A percentile compares a stretch with the other conserved stretches of the same genome.
Evolutionary conservation across 2,797 vertebrate species (phyloP).

Genomic region (Pangasius djambal): DNA sequence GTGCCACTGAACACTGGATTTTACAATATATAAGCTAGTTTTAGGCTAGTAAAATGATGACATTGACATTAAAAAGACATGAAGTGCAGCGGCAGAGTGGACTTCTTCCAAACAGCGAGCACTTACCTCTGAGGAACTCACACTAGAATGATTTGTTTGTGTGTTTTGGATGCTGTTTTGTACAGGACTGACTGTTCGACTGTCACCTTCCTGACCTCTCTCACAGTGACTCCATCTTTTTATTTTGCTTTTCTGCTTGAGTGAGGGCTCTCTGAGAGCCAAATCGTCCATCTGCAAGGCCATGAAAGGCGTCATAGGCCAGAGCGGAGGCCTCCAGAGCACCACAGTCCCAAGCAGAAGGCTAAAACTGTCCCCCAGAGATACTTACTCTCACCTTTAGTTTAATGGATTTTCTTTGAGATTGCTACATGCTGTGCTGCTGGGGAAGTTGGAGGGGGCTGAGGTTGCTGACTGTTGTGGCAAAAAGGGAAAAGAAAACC

Average conservation of each 20-base stretch:
- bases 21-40: neutral
- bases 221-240: conserved; percentile 57
- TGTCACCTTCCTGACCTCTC: conserved; percentile 79
- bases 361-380: conserved; percentile 52
- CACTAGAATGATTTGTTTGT: conserved; percentile 68
- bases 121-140: conserved; percentile 90
- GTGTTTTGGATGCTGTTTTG: conserved; percentile 50
- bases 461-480: conserved; percentile 48
- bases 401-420: conserved; percentile 68
- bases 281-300: conserved; percentile 13
- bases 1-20: neutral
- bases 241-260: conserved; percentile 72
- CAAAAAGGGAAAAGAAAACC: conserved; percentile 52
- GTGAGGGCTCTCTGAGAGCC: conserved; percentile 49
- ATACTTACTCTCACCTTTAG: conserved; percentile 73
- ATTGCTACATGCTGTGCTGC: conserved; percentile 56
- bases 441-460: conserved; percentile 47
- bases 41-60: neutral
- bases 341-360: conserved; percentile 52
- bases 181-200: conserved; percentile 74
- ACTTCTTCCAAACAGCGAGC: conserved; percentile 77
- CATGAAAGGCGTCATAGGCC: conserved; percentile 21
- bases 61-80: neutral
- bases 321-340: conserved; percentile 42
- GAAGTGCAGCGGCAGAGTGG: conserved; percentile 77